Base-by-base conservation (phyloP, 1,140 invertebrate genomes). In the Cyclargus thomasi region DNA sequence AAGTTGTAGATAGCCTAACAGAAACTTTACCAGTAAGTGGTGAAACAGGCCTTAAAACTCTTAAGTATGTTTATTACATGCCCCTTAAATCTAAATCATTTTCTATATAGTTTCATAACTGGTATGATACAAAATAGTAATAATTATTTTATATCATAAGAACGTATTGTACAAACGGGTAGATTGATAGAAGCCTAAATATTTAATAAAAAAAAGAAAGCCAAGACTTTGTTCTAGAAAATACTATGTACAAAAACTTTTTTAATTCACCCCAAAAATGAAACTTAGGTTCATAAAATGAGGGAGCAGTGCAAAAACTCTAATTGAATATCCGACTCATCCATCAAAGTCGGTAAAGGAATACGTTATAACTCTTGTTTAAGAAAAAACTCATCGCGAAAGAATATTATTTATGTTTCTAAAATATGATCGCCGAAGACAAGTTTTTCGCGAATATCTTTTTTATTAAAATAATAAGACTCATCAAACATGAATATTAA, bases 301-400 rank as follows among this genome's bases (percentile, higher is more conserved):
- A 62, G 18, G 53, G 55, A 59, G 69, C 53, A 63, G n/a, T 53
- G 64, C 39, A 70, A 73, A 75, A 70, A 72, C 63, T 67, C 39
- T 70, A 75, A 73, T 75, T 73, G 71, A 75, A 73, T 73, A 71
- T 71, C 64, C 53, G 63, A 67, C 70, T 71, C 71, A 75, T 75
- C 71, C 71, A 75, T 75, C 74, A 75, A 75, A 71, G 71, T 75
- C 74, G 64, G 53, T 70, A 53, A 71, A 67, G 67, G 67, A 66
- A 72, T 67, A 67, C 39, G 63, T 67, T 70, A 70, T 75, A 71
- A 68, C 68, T 73, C 69, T 63, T 71, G 65, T 70, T 63, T 36
- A 66, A 71, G 67, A 64, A 73, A 75, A 73, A 70, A 68, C 63
- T 70, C 63, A 69, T 67, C 71, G 67, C 62, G 55, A n/a, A 64